Conservation (phyloP, 2,113 vertebrate genomes). For the Stegastes partitus region DNA sequence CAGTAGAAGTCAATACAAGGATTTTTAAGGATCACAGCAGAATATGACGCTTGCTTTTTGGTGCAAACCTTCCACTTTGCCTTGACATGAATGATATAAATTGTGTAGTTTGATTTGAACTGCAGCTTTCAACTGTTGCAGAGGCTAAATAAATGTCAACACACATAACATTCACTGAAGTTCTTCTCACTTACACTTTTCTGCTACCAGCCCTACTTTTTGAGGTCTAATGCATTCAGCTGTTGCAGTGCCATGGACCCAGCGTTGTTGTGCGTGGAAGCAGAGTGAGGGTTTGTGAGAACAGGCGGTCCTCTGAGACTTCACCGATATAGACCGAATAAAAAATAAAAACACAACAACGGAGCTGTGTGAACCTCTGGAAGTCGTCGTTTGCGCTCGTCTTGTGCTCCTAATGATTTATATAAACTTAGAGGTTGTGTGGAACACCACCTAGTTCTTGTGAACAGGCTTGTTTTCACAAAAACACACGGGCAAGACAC, state of each 20-base stretch:
- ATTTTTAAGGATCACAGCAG: too few relatives aligned
- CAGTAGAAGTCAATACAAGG: too few relatives aligned
- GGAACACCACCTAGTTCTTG: neutral
- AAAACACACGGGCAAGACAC: neutral
- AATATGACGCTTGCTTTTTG: neutral
- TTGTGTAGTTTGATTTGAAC: neutral
- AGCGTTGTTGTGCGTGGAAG: slow-evolving; percentile 31
- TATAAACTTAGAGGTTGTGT: slow-evolving; percentile 4
- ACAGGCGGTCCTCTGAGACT: slow-evolving; percentile 42
- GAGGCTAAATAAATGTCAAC: neutral
- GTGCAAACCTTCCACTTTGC: neutral
- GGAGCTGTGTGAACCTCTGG: slow-evolving; percentile 20
- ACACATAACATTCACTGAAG: slow-evolving; percentile 1
- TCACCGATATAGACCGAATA: slow-evolving; percentile 16
- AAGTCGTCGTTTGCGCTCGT: neutral
- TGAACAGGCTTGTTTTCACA: neutral
- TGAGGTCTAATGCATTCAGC: slow-evolving; percentile 35
- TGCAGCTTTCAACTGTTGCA: neutral
- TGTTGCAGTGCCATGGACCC: slow-evolving; percentile 13
- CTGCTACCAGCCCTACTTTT: slow-evolving; percentile 19
- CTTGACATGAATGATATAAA: too few relatives aligned
- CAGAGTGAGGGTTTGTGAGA: slow-evolving; percentile 39
- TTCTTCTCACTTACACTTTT: neutral
- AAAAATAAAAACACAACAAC: slow-evolving; percentile 33
- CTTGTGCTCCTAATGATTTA: slow-evolving; percentile 18